Evolutionary conservation across 2,888 invertebrate genomes (phyloP).

Genomic region (Heliconius cydno): DNA sequence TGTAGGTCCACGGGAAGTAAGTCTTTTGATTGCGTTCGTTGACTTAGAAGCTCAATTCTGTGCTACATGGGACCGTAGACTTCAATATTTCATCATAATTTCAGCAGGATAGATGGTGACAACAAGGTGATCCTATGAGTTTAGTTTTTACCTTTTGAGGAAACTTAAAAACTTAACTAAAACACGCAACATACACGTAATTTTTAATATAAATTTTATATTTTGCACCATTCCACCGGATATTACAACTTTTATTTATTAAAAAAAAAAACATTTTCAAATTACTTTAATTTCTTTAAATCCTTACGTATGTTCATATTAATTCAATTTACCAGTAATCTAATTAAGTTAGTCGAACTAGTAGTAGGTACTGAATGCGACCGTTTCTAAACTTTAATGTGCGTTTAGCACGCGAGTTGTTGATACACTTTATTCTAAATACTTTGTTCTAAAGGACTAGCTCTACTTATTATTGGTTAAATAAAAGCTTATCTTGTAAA

Average conservation of each 20-base stretch:
- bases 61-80: neutral
- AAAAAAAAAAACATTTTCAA: neutral
- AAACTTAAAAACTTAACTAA: neutral
- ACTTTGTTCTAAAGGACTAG: neutral
- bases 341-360: conserved; percentile 21
- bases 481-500: neutral
- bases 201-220: neutral
- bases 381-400: conserved; percentile 10
- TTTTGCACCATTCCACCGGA: neutral
- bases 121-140: too few relatives aligned
- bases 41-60: too few relatives aligned
- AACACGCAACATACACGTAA: neutral
- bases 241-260: neutral
- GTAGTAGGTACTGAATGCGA: conserved; percentile 13
- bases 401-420: conserved; percentile 11
- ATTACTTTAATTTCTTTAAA: conserved; percentile 15
- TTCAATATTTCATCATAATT: neutral
- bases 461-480: neutral
- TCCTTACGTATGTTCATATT: conserved; percentile 24
- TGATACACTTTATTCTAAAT: neutral
- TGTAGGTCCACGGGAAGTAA: too few relatives aligned
- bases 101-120: neutral
- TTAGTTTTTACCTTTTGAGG: too few relatives aligned
- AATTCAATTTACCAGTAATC: conserved; percentile 25
- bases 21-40: too few relatives aligned